phyloP scores from a whole-genome alignment of 37 sponge, comb jelly and placozoan species.

The Halichondria panicea region DNA sequence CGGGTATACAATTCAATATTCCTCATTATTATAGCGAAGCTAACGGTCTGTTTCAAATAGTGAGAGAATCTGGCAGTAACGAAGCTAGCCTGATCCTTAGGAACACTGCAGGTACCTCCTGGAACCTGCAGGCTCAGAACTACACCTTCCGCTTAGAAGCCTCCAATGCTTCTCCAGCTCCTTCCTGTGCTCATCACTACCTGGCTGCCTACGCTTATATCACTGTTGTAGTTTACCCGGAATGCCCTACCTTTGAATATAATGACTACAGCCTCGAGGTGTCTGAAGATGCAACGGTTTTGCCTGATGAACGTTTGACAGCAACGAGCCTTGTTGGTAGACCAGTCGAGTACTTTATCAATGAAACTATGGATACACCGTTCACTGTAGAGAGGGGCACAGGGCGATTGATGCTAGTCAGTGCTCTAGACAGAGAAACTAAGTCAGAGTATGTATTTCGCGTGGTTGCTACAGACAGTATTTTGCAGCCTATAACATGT shows the following conservation, averaged over 20 bases:
- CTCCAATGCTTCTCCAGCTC: background rate
- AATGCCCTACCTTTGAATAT: slow-evolving; percentile 25
- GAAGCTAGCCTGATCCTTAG: slow-evolving; percentile 1
- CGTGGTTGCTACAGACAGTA: slow-evolving; percentile 54
- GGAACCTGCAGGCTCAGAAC: slow-evolving; percentile 6
- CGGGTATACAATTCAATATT: background rate
- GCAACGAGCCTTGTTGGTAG: slow-evolving; percentile 60
- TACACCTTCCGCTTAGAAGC: slow-evolving; percentile 41
- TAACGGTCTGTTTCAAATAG: slow-evolving; percentile 4
- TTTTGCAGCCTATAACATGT: slow-evolving; percentile 27
- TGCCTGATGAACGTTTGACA: slow-evolving; percentile 4
- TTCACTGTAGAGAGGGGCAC: slow-evolving; percentile 23
- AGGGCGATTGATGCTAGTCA: background rate
- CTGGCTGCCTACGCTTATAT: slow-evolving; percentile 33
- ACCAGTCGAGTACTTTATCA: slow-evolving; percentile 5
- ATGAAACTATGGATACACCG: slow-evolving; percentile 3
- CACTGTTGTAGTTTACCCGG: slow-evolving; percentile 24
- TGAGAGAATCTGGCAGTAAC: background rate
- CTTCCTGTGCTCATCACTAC: slow-evolving; percentile 10
- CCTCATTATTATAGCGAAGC: slow-evolving; percentile 40
- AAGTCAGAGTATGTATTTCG: slow-evolving; percentile 6
- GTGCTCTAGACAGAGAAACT: slow-evolving; percentile 55
- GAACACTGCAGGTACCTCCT: background rate
- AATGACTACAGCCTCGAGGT: background rate
- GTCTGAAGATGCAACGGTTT: background rate